Conservation (phyloP, 2,888 invertebrate species). For the Temnothorax unifasciatus region DNA sequence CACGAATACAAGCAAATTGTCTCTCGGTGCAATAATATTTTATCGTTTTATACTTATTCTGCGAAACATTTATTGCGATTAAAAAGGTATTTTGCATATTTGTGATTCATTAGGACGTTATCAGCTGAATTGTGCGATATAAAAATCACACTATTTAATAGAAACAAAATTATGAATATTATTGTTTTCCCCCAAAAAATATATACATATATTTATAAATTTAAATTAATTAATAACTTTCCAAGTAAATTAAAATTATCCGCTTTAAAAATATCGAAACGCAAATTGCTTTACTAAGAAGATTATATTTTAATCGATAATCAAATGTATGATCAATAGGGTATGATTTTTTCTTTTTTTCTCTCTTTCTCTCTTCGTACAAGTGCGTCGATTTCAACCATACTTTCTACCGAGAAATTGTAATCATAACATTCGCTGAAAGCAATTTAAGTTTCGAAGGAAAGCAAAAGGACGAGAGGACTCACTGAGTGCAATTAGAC, state of each 20-base stretch:
- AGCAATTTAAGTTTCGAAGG: slow-evolving; percentile 8
- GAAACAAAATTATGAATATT: not conserved
- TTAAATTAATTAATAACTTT: slow-evolving; percentile 14
- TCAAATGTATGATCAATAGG: not conserved
- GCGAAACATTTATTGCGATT: not conserved
- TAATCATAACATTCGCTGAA: slow-evolving; percentile 36
- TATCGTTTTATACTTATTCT: slow-evolving; percentile 4
- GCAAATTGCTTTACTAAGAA: slow-evolving; percentile 20
- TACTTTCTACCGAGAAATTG: slow-evolving; percentile 6
- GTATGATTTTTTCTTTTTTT: not conserved
- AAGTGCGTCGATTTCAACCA: slow-evolving; percentile 2
- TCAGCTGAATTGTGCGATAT: not conserved
- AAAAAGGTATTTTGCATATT: not conserved
- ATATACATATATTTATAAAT: not conserved
- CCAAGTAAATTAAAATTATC: slow-evolving; percentile 14
- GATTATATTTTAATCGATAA: slow-evolving; percentile 35
- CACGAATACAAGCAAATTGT: slow-evolving; percentile 10
- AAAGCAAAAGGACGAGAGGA: not conserved
- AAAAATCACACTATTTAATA: slow-evolving; percentile 6
- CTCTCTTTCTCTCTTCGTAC: not conserved
- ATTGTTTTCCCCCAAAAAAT: no score
- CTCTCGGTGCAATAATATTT: not conserved
- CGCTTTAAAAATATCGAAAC: slow-evolving; percentile 10
- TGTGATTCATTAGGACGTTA: not conserved
- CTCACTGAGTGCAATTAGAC: not conserved